Evolutionary conservation across 2,113 vertebrate species (phyloP), one percentile per base, ranked within the genome.

Genomic region (Planiliza haematocheilus): DNA sequence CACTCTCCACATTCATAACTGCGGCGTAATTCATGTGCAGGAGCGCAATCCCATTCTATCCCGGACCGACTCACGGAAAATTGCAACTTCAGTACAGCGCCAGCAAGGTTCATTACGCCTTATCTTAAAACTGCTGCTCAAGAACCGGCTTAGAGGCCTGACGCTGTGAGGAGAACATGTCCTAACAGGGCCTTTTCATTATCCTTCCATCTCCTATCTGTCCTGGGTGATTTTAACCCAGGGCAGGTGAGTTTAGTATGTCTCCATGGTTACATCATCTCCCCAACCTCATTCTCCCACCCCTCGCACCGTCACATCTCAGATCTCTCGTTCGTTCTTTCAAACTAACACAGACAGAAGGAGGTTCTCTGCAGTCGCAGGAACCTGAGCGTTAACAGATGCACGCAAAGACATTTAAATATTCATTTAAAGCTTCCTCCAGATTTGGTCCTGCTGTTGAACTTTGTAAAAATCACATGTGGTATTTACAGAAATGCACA

Each of bases 261-360:
- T 90, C 81, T 82, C 69, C 67, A 43, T 67, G 20, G 74, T 86
- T 85, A 82, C 89, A 87, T 84, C 80, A 88, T 75, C 79, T 81
- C 21, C 51, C 43, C 43, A 66, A 56, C 17, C 58, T 77, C 56
- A 34, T 80, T 75, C 50, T 21, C 39, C 62, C 69, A n/a, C n/a
- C n/a, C n/a, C n/a, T n/a, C 45, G 50, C 73, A 56, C 46, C 85
- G 68, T 66, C 79, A 62, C 76, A 49, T 55, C 62, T 72, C 59
- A 38, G 30, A 78, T 82, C 72, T 59, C 61, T 34, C 12, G 14
- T 58, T 70, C 50, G 2, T 14, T 30, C 51, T n/a, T n/a, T 48
- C 18, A 46, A 20, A 42, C 65, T 56, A 18, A 24, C 59, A 49
- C 42, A 21, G 63, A 61, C 69, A 38, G 36, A 39, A 1, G 24